Evolutionary conservation across 2,888 invertebrate genomes (phyloP), one percentile per base, ranked within the genome.

Genomic region (Drosophila dives): DNA sequence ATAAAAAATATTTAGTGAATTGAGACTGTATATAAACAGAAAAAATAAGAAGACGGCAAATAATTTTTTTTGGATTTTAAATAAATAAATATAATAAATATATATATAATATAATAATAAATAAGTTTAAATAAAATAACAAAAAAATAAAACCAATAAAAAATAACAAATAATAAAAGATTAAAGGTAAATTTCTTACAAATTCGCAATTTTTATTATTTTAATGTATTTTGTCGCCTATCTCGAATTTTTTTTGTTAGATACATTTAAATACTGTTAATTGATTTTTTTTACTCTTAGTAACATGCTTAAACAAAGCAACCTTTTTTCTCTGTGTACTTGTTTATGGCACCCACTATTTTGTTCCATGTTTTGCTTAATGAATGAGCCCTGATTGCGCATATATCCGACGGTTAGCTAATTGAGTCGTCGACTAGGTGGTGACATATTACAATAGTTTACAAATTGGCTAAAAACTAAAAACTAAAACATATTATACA

Each of bases 331-430:
- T 7, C 26, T 15, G 55, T 55, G 55, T 15, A 54, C 2, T 53
- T 33, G 55, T 48, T 55, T 75, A 56, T 58, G 42, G 66, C 59
- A 17, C 56, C 63, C 12, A 61, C 53, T 66, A 64, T 51, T 70
- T 77, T 70, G 64, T 59, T 66, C 45, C 45, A 78, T 71, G 75
- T 56, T 50, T 53, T 34, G 66, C 50, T 63, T 82, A 87, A 89
- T 89, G 80, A 89, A 86, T 80, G 71, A 77, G 78, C 63, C 71
- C 72, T 88, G 83, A 86, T 88, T 81, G 86, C 69, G 68, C 70
- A 75, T 83, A 86, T 86, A 90, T 86, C 86, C 86, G 90, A 55
- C 80, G 66, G 83, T 90, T 86, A 85, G 68, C 89, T 90, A 86
- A 86, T 86, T 86, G 89, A 86, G 90, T 72, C 76, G 86, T 86